A percentile compares a stretch with the other conserved stretches of the same genome.
Conservation (phyloP, 2,797 vertebrate genomes). For the Takifugu ocellatus region DNA sequence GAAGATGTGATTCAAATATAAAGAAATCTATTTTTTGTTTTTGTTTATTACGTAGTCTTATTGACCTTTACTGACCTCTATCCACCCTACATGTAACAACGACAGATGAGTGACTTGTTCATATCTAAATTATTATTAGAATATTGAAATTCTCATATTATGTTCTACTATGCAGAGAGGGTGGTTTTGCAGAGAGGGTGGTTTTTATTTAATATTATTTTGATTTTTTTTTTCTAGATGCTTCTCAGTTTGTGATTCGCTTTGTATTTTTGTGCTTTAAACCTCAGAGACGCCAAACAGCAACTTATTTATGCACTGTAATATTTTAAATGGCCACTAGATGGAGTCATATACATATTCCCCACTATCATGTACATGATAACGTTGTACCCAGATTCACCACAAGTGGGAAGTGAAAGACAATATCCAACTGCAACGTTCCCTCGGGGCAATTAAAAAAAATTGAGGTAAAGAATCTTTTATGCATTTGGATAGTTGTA, state of each 20-base stretch:
- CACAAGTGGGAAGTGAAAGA: conserved; percentile 36
- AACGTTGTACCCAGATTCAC: conserved; percentile 6
- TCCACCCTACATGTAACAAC: background rate
- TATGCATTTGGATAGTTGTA: no score
- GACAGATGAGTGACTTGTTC: no score
- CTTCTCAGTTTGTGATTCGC: background rate
- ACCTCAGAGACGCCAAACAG: background rate
- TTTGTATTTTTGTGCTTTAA: background rate
- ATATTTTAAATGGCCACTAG: conserved; percentile 21
- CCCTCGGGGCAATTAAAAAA: no score
- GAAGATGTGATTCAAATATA: conserved; percentile 32
- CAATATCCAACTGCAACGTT: background rate
- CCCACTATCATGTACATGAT: no score
- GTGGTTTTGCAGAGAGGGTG: no score
- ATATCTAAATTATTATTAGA: no score
- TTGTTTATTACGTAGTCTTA: background rate
- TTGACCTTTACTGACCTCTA: background rate
- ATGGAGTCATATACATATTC: conserved; percentile 2
- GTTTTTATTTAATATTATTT: no score
- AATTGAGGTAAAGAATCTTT: no score
- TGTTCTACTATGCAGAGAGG: no score
- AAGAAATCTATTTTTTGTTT: background rate
- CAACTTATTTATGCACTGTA: background rate
- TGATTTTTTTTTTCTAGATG: no score
- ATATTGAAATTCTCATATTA: no score